phyloP scores from a whole-genome alignment of 1,140 invertebrate species.

The Lamellibrachia luymesi region DNA sequence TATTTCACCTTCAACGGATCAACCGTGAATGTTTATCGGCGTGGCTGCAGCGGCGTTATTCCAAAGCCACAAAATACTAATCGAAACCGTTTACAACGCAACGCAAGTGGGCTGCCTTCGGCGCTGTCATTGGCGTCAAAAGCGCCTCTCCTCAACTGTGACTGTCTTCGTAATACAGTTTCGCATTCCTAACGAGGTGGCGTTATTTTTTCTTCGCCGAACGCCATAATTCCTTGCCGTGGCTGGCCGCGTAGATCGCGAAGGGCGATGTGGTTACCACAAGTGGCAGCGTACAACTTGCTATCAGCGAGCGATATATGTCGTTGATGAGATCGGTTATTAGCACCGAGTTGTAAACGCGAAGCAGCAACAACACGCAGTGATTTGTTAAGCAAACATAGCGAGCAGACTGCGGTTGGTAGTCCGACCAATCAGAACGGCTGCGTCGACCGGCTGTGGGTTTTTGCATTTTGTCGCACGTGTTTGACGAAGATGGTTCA shows the following conservation, averaged over 20 bases:
- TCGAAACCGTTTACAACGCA: neutral
- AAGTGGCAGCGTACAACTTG: neutral
- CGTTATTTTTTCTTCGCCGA: neutral
- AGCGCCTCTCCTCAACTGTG: neutral
- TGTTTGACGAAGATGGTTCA: neutral
- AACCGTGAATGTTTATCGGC: neutral
- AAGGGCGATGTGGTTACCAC: neutral
- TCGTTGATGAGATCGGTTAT: neutral
- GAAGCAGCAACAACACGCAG: neutral
- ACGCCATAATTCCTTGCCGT: neutral
- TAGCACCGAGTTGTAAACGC: neutral
- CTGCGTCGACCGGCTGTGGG: too few species aligned
- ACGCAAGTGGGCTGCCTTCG: neutral
- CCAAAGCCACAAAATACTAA: neutral
- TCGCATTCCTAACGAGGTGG: neutral
- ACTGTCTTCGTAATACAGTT: neutral
- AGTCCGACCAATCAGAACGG: neutral
- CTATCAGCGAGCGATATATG: neutral
- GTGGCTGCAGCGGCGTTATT: neutral
- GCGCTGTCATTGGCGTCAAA: neutral
- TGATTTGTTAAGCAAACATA: slow-evolving; percentile 1
- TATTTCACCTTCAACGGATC: neutral
- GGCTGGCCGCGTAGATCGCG: neutral
- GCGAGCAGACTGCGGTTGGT: neutral
- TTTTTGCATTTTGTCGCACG: neutral